phyloP scores from a whole-genome alignment of 1,140 invertebrate species.

The Battus philenor region DNA sequence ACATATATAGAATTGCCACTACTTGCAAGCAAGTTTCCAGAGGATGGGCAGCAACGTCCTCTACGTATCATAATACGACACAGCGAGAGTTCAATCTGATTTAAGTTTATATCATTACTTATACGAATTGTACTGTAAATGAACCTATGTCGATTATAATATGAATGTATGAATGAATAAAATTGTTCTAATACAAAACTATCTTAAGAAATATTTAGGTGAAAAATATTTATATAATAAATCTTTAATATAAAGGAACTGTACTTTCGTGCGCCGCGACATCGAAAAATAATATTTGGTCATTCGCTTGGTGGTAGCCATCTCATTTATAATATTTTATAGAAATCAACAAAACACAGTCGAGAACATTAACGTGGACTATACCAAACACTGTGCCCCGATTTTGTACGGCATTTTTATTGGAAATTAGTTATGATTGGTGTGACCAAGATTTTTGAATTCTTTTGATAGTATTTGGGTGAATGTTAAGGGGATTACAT shows the following conservation, averaged over 20 bases:
- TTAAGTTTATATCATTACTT: too few species aligned
- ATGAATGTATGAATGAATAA: too few species aligned
- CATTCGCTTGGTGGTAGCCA: constrained; percentile 71
- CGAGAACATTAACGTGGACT: constrained; percentile 62
- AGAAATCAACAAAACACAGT: constrained; percentile 74
- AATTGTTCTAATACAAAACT: too few species aligned
- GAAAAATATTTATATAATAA: too few species aligned
- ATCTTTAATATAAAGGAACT: neutral
- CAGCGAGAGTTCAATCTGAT: too few species aligned
- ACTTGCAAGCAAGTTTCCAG: too few species aligned
- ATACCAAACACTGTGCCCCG: constrained; percentile 52
- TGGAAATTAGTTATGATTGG: constrained; percentile 50
- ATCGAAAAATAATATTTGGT: constrained; percentile 61
- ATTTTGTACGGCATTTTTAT: constrained; percentile 51
- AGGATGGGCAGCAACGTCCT: too few species aligned
- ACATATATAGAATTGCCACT: too few species aligned
- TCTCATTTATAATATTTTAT: constrained; percentile 75
- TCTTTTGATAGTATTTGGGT: constrained; percentile 15
- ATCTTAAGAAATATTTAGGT: too few species aligned
- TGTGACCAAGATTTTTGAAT: constrained; percentile 28
- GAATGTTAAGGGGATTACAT: constrained; percentile 12
- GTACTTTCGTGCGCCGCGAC: constrained; percentile 37
- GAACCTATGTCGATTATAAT: too few species aligned
- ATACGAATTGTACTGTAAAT: too few species aligned
- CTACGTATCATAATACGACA: too few species aligned